Base-by-base conservation (phyloP, 2,113 vertebrate genomes). In the Hyperoodon ampullatus region DNA sequence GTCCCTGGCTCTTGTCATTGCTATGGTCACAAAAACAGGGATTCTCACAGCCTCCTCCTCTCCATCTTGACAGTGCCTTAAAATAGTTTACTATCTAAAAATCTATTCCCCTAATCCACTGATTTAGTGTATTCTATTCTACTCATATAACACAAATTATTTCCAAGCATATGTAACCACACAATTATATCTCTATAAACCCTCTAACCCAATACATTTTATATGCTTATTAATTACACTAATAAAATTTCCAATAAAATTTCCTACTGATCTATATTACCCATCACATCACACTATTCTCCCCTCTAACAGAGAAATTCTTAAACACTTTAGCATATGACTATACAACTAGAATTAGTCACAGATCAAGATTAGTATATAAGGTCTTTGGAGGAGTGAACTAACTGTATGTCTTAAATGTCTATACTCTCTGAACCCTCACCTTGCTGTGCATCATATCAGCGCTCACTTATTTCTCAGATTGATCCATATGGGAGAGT, bases 171-270 rank as follows among this genome's bases (percentile, higher is more conserved):
- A 77, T 58, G 11, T 71, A 94, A 74, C 33, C 44, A 88, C 74
- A 90, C 66, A 96, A 81, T 93, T 93, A 33, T 85, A 90, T 72
- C 35, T 23, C 78, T 91, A 88, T 84, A 95, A 97, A 86, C 81
- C 13, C 47, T 96, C 93, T 81, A 92, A 88, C 30, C 53, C 90
- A 95, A 85, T 92, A 71, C 3, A 81, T 88, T 94, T 90, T 70
- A 50, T 90, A 81, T 68, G 53, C 26, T 85, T 91, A 96, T 88
- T 96, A 97, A 95, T 93, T 87, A 95, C 85, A 72, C 70, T 87
- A 96, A 93, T 93, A 95, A 94, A 96, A 82, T 85, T 96, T 94
- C 35, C 90, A 96, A 93, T 93, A 95, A 94, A 96, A 82, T 85
- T 96, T 94, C 42, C 88, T 53, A 78, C 5, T 55, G 23, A 88